Conservation (phyloP, 2,113 vertebrate species). For the Cacatua alba region DNA sequence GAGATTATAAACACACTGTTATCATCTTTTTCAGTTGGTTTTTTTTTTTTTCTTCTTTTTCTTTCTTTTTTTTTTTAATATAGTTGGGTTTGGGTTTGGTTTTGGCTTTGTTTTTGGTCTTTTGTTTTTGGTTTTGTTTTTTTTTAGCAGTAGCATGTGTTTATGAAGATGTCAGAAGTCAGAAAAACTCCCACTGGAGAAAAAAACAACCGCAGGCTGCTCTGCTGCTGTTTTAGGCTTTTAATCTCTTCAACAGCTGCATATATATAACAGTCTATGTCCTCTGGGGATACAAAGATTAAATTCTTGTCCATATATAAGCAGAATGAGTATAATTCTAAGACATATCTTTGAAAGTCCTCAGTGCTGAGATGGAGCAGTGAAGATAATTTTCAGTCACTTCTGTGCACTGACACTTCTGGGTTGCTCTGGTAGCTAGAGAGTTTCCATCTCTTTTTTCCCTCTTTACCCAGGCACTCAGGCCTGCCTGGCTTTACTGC, state of each 20-base stretch:
- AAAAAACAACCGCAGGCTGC: not conserved
- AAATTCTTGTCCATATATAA: not conserved
- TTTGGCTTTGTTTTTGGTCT: not conserved
- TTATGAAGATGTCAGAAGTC: not conserved
- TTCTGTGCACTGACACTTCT: not conserved
- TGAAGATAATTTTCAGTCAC: not conserved
- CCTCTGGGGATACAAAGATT: not conserved
- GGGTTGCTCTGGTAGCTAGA: not conserved
- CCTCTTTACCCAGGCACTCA: not conserved
- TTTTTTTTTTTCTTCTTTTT: not conserved
- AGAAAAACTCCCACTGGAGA: not conserved
- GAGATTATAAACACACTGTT: not conserved
- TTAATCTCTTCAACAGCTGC: not conserved
- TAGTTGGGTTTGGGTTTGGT: not conserved
- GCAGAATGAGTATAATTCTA: not conserved
- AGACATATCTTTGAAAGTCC: not conserved
- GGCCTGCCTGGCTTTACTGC: not conserved
- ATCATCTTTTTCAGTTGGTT: not conserved
- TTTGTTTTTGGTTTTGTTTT: too few species aligned
- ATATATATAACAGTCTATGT: not conserved
- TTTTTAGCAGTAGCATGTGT: not conserved
- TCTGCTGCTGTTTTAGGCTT: not conserved
- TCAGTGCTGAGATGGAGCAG: accelerated
- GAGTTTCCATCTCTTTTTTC: not conserved
- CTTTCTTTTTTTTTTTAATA: not conserved